A percentile compares a stretch with the other conserved stretches of the same genome.
Conservation (phyloP, 2,797 vertebrate genomes). For the Acanthiza pusilla region DNA sequence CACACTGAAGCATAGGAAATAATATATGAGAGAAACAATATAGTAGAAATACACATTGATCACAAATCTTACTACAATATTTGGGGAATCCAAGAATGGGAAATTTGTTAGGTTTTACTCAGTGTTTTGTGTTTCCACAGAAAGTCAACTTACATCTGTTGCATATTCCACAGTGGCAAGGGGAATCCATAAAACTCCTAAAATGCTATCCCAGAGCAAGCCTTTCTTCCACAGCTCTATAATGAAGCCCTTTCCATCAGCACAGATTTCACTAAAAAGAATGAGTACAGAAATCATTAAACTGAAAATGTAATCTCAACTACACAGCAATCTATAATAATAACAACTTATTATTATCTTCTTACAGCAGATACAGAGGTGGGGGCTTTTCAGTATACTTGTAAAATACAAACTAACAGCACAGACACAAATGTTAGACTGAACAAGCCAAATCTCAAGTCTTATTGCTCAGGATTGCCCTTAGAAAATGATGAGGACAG, state of each 20-base stretch:
- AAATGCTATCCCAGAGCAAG: constrained; percentile 64
- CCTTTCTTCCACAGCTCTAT: constrained; percentile 72
- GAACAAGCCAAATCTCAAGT: neutral
- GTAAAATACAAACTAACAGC: neutral
- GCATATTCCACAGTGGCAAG: constrained; percentile 47
- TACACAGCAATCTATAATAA: neutral
- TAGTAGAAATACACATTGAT: neutral
- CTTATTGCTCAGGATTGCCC: neutral
- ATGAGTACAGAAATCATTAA: neutral
- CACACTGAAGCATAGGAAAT: neutral
- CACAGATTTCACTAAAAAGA: constrained; percentile 64
- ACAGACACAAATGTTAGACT: neutral
- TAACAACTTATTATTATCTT: neutral
- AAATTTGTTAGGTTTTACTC: neutral
- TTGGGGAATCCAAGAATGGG: neutral
- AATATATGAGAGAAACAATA: too few species aligned
- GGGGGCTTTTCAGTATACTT: neutral
- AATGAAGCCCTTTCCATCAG: constrained; percentile 55
- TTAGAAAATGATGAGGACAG: neutral
- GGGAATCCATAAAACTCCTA: constrained; percentile 71
- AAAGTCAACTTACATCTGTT: constrained; percentile 54
- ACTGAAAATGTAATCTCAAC: neutral
- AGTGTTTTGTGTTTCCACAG: neutral
- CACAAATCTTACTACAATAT: neutral
- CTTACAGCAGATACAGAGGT: neutral